Evolutionary conservation across 2,888 invertebrate species (phyloP), one percentile per base, ranked within the genome.

Genomic region (Chelonus formosanus): DNA sequence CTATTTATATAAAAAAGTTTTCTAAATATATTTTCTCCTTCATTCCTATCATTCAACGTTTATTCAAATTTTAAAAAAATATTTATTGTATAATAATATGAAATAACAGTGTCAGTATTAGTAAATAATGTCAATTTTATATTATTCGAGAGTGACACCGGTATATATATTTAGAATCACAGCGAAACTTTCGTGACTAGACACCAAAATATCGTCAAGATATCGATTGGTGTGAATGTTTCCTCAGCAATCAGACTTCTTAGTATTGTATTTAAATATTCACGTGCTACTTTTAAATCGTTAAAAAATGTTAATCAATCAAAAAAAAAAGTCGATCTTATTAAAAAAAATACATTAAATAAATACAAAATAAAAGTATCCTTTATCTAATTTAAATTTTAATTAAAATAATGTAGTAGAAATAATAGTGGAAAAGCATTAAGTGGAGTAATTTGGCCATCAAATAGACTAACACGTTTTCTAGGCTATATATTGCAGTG

Each of bases 141-240:
- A 20, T 20, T 20, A 20, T 20, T 2, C 2, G 20, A 43, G 57
- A 59, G 63, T 64, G 67, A 69, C 63, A 71, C 73, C 70, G 74
- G 74, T 71, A 75, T 75, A 75, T 76, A 71, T 74, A 72, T 72
- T 69, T 65, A 47, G 54, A 60, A 55, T 56, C 20, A 62, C 52
- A 52, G 61, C 61, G 56, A 55, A 56, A 66, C 65, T 66, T 56
- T 52, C 61, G 56, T 61, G 66, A 66, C 56, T 20, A 20, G 20
- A 20, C 20, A 66, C 56, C 61, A 52, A 50, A 55, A 60, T 65
- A 55, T 56, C 50, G 66, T 50, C 62, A 53, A 56, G 61, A 48
- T 66, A 66, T 66, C 66, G 66, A 66, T 66, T 66, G 56, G 52
- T 48, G 31, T 48, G 48, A 56, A 52, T 45, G 57, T 54, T 40